Evolutionary conservation across 2,797 vertebrate genomes (phyloP).

Genomic region (Dromococcyx pavoninus): DNA sequence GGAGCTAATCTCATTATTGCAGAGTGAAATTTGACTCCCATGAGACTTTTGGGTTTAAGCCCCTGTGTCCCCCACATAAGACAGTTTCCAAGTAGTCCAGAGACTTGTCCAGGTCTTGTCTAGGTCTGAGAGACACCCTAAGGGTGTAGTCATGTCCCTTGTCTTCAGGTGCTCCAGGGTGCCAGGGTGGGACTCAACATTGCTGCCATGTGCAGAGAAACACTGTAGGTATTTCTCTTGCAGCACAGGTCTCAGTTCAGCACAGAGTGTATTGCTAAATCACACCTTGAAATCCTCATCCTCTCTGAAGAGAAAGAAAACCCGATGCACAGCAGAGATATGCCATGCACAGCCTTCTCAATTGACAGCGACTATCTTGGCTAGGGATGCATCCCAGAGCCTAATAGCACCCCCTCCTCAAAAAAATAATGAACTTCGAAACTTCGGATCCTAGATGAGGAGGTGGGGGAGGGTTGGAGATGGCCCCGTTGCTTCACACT

Average conservation of each 20-base stretch:
- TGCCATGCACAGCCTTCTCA: accelerated
- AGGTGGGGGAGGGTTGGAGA: not conserved
- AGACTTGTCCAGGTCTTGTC: not conserved
- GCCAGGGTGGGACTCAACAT: not conserved
- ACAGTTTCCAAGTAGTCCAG: not conserved
- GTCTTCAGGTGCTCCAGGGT: not conserved
- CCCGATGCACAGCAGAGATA: not conserved
- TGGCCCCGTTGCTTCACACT: slow-evolving; percentile 63
- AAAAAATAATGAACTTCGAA: slow-evolving; percentile 55
- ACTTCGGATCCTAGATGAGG: slow-evolving; percentile 40
- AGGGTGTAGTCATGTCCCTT: not conserved
- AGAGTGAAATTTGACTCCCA: not conserved
- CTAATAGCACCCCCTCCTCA: not conserved
- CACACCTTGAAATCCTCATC: slow-evolving; percentile 3
- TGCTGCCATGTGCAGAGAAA: not conserved
- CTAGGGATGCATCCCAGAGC: not conserved
- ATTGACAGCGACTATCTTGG: not conserved
- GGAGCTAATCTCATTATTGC: not conserved
- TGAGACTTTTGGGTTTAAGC: not conserved
- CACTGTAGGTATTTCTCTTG: slow-evolving; percentile 4
- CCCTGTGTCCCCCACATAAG: not conserved
- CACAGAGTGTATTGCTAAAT: not conserved
- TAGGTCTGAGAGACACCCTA: not conserved
- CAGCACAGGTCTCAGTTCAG: not conserved
- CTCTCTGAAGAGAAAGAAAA: not conserved